Percentiles rank a stretch among this genome's conserved stretches.
phyloP scores from a whole-genome alignment of 2,797 vertebrate species.

The Thamnophis elegans region DNA sequence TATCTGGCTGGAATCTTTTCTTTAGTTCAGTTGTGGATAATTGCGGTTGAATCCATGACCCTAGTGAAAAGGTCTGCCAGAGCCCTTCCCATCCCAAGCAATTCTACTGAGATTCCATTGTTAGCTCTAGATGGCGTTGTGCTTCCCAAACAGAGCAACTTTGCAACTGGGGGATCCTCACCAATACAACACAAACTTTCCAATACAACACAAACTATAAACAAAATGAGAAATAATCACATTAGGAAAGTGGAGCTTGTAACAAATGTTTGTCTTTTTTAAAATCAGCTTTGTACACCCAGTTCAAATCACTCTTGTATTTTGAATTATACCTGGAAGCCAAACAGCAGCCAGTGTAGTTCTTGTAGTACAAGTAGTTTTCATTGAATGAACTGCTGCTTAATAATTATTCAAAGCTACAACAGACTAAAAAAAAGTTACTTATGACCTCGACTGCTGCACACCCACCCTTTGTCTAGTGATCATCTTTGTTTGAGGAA shows the following conservation, averaged over 20 bases:
- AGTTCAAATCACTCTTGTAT: neutral
- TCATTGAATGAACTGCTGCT: neutral
- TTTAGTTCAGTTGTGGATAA: constrained; percentile 4
- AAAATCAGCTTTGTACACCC: neutral
- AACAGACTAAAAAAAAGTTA: neutral
- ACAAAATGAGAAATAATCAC: neutral
- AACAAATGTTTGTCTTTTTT: neutral
- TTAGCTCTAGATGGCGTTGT: neutral
- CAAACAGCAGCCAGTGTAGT: neutral
- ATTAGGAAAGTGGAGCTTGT: neutral
- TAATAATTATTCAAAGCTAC: neutral
- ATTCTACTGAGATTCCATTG: neutral
- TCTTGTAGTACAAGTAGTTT: neutral
- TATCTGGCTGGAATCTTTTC: neutral
- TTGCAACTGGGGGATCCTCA: neutral
- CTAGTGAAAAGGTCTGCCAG: neutral
- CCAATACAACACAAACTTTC: neutral
- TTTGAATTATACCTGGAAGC: neutral
- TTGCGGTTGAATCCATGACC: constrained; percentile 35
- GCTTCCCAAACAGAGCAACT: neutral
- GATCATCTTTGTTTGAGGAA: neutral
- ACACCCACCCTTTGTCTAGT: neutral
- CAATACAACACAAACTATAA: neutral
- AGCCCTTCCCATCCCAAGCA: neutral
- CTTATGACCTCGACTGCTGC: neutral